A percentile compares a stretch with the other conserved stretches of the same genome.
Conservation (phyloP, 2,113 vertebrate genomes). For the Bufo gargarizans region DNA sequence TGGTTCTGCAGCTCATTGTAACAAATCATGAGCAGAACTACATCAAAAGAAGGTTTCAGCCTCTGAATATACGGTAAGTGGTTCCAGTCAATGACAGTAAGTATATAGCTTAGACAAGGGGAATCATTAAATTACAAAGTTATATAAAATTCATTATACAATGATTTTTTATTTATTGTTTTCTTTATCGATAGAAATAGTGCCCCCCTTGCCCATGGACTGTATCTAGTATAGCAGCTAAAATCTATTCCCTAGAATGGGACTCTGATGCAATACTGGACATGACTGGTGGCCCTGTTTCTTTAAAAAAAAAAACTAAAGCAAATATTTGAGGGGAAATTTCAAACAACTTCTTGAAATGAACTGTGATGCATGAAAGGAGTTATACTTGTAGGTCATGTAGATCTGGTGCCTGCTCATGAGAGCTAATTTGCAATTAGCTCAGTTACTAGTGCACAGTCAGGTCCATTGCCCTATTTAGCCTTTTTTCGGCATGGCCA, state of each 20-base stretch:
- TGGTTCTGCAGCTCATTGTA: no score
- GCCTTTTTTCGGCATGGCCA: slow-evolving; percentile 44
- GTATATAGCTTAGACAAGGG: background rate
- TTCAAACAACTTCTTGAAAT: background rate
- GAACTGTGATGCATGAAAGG: background rate
- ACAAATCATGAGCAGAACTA: no score
- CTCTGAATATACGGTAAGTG: no score
- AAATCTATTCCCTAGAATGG: background rate
- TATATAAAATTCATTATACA: no score
- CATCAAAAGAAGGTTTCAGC: no score
- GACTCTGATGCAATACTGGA: background rate
- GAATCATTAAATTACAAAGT: no score
- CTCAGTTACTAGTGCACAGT: background rate
- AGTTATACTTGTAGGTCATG: background rate
- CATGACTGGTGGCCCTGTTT: background rate
- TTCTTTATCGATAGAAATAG: background rate
- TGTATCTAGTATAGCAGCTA: no score
- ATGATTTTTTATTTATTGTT: no score
- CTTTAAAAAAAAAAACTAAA: background rate
- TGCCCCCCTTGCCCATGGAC: background rate
- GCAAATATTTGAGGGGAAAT: no score
- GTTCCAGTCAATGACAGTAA: no score
- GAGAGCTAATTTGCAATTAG: background rate
- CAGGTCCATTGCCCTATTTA: background rate
- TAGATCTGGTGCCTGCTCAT: background rate